These are phyloP conservation scores for Setophaga petechia DNA, from an alignment of 2,113 vertebrate genomes.

Conservation along the genomic window DNA sequence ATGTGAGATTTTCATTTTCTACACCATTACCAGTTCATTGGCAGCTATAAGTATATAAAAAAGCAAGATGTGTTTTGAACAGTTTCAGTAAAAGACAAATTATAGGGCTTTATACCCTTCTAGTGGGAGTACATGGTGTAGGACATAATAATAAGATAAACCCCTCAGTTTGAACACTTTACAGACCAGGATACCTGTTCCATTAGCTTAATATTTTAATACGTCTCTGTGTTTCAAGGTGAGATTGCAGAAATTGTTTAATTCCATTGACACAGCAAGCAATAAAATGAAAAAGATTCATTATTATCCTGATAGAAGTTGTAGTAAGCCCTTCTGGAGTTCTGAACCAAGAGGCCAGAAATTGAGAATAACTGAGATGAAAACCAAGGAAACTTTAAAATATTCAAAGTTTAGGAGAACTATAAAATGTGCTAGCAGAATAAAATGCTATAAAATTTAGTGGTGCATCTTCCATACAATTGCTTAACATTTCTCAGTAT, in stretches of 20 bases:
- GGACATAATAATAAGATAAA: background rate
- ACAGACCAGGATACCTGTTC: background rate
- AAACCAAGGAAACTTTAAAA: background rate
- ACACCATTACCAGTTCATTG: background rate
- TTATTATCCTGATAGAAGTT: background rate
- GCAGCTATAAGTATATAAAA: background rate
- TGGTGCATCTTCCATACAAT: background rate
- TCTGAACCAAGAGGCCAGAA: background rate
- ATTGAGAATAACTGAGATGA: background rate
- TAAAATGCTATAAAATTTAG: background rate
- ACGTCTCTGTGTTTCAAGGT: background rate
- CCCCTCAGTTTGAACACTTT: background rate
- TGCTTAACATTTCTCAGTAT: background rate
- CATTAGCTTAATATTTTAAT: background rate
- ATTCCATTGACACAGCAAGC: background rate
- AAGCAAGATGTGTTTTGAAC: background rate
- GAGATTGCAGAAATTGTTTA: background rate
- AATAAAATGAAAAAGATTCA: background rate
- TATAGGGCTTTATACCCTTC: background rate
- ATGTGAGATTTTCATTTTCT: background rate
- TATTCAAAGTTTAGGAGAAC: background rate
- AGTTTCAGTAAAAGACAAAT: background rate
- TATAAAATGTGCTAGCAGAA: background rate
- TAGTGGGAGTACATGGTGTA: background rate
- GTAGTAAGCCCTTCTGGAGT: fast-evolving